phyloP scores from a whole-genome alignment of 2,113 vertebrate genomes.

The Lanius collurio region DNA sequence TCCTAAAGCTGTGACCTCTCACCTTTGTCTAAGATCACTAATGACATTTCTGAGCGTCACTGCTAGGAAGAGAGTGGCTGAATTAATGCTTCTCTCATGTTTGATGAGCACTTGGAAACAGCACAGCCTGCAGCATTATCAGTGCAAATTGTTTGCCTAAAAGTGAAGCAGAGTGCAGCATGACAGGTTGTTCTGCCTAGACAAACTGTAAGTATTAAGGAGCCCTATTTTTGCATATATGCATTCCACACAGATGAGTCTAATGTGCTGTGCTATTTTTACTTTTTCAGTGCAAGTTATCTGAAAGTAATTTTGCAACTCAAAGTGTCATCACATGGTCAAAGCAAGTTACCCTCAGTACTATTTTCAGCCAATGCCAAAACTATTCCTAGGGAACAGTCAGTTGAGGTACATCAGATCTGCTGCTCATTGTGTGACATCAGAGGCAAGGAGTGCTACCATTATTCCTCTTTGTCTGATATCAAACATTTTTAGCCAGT shows the following conservation, averaged over 20 bases:
- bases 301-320: constrained; percentile 62
- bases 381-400: constrained; percentile 10
- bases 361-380: constrained; percentile 49
- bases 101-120: not conserved
- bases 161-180: constrained; percentile 12
- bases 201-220: constrained; percentile 53
- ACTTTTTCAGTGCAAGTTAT: constrained; percentile 55
- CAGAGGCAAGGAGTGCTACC: not conserved
- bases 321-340: constrained; percentile 50
- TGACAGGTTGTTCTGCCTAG: constrained; percentile 50
- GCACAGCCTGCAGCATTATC: constrained; percentile 27
- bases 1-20: not conserved
- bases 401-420: not conserved
- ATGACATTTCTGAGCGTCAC: not conserved
- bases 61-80: not conserved
- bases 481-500: not conserved
- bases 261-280: constrained; percentile 46
- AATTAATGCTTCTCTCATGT: not conserved
- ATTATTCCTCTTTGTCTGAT: not conserved
- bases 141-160: constrained; percentile 18
- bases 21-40: not conserved
- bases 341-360: constrained; percentile 28
- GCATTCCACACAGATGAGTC: constrained; percentile 57
- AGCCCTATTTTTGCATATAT: constrained; percentile 60
- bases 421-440: not conserved